Conservation (phyloP, 2,888 invertebrate genomes). For the Tetranychus piercei region DNA sequence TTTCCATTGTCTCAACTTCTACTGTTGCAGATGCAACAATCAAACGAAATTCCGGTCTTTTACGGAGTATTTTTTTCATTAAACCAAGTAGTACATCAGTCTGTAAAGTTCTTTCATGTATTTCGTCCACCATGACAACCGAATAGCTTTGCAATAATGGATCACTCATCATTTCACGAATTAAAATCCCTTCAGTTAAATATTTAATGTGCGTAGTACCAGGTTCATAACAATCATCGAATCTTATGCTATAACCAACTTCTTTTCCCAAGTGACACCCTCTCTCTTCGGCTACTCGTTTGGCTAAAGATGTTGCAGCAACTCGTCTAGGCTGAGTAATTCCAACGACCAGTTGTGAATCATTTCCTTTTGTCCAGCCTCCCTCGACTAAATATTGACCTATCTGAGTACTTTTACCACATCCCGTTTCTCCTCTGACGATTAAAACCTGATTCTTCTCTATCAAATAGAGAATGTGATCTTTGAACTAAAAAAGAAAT, state of each 20-base stretch:
- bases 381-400: constrained; percentile 77
- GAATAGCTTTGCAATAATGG: constrained; percentile 73
- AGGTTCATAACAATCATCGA: constrained; percentile 36
- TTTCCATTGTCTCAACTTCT: constrained; percentile 64
- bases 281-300: constrained; percentile 69
- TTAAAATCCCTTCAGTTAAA: constrained; percentile 84
- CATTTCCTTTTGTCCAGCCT: constrained; percentile 45
- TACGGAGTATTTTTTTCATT: constrained; percentile 70
- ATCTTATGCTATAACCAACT: constrained; percentile 67
- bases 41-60: constrained; percentile 57
- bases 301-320: constrained; percentile 69
- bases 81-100: constrained; percentile 87
- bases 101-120: constrained; percentile 77
- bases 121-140: constrained; percentile 77
- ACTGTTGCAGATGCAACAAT: constrained; percentile 88
- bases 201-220: constrained; percentile 42
- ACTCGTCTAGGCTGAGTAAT: constrained; percentile 81
- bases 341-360: constrained; percentile 43
- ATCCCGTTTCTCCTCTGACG: constrained; percentile 72
- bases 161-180: constrained; percentile 85
- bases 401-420: constrained; percentile 86
- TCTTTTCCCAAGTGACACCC: constrained; percentile 52
- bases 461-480: constrained; percentile 49
- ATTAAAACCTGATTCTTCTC: constrained; percentile 77
- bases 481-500: constrained; percentile 16